Evolutionary conservation across 1,140 invertebrate genomes (phyloP).

Genomic region (Eumeta japonica): DNA sequence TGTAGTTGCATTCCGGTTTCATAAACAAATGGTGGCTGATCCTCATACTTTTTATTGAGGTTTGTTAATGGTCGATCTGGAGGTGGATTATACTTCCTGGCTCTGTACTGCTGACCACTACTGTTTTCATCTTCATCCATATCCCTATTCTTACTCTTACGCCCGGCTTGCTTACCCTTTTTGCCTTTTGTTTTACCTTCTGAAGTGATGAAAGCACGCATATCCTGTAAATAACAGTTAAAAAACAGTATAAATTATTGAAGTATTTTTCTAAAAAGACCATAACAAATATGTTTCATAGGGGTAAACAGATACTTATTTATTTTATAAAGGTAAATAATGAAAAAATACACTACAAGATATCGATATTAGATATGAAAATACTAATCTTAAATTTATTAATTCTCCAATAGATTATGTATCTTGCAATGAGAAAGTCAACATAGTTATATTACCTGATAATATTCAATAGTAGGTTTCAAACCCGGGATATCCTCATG

Average conservation of each 20-base stretch:
- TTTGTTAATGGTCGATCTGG: conserved; percentile 88
- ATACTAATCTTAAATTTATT: too few relatives aligned
- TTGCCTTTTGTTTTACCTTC: conserved; percentile 68
- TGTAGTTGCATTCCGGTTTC: conserved; percentile 93
- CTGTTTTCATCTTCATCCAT: conserved; percentile 65
- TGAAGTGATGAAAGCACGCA: conserved; percentile 68
- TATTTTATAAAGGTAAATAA: too few relatives aligned
- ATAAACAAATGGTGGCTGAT: conserved; percentile 90
- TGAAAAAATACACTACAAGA: too few relatives aligned
- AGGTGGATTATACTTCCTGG: conserved; percentile 78
- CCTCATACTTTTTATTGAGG: conserved; percentile 94
- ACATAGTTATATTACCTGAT: too few relatives aligned
- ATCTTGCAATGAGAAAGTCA: too few relatives aligned
- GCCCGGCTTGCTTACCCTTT: conserved; percentile 62
- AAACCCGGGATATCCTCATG: conserved; percentile 83
- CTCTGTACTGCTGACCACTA: conserved; percentile 44
- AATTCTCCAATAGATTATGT: too few relatives aligned
- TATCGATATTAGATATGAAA: too few relatives aligned
- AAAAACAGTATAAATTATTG: not conserved
- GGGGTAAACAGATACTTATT: too few relatives aligned
- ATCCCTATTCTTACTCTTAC: conserved; percentile 65
- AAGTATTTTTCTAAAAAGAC: too few relatives aligned
- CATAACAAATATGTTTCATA: too few relatives aligned
- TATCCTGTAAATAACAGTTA: conserved; percentile 58
- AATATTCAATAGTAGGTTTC: conserved; percentile 87